These are phyloP conservation scores for Caenorhabditis latens DNA, from an alignment of 1,140 invertebrate species.

Conservation along the genomic window DNA sequence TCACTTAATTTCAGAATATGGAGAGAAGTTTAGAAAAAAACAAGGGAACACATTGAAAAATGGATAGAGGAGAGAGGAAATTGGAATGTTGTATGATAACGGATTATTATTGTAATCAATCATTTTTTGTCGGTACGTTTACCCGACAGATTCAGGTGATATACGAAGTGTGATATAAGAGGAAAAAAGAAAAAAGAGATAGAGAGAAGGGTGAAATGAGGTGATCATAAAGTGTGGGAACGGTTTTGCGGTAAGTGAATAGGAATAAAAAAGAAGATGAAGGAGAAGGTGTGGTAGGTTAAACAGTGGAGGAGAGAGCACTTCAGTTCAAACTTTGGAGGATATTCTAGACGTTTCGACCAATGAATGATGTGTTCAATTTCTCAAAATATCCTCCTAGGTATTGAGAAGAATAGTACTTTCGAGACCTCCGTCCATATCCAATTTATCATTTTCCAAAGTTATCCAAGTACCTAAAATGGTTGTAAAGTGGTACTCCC, in stretches of 20 bases:
- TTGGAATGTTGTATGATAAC: not conserved
- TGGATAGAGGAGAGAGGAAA: not conserved
- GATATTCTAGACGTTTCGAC: too few species aligned
- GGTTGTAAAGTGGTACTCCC: slow-evolving; percentile 27
- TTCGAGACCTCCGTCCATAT: not conserved
- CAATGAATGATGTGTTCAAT: too few species aligned
- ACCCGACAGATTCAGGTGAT: not conserved
- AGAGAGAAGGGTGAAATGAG: slow-evolving; percentile 25
- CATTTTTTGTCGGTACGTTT: slow-evolving; percentile 45
- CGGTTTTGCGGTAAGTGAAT: not conserved
- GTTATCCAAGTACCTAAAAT: slow-evolving; percentile 5
- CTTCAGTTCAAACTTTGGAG: too few species aligned
- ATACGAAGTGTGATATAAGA: not conserved
- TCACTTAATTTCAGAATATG: not conserved
- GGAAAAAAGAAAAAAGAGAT: not conserved
- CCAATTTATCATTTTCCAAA: slow-evolving; percentile 45
- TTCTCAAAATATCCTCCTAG: not conserved
- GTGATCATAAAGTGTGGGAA: slow-evolving; percentile 40
- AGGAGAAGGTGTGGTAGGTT: not conserved
- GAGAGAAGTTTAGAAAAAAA: not conserved
- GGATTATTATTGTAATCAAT: slow-evolving; percentile 38
- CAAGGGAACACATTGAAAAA: not conserved
- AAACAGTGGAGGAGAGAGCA: too few species aligned
- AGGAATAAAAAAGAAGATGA: not conserved
- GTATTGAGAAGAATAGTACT: not conserved